Evolutionary conservation across 2,797 vertebrate species (phyloP), one percentile per base, ranked within the genome.

Genomic region (Onychomys leucogaster): DNA sequence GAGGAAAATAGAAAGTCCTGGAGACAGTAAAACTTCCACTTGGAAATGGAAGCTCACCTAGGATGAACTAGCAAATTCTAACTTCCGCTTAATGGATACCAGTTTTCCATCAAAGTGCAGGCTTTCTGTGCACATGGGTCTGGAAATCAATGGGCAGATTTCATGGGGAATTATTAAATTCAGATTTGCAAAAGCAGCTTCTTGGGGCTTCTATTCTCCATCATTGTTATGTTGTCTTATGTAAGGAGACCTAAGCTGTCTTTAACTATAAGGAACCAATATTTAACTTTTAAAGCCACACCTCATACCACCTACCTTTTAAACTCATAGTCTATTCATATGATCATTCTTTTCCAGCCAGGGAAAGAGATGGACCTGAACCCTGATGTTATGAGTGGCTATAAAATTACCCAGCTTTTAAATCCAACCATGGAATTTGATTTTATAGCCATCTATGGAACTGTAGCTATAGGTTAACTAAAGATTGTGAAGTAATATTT

Each of bases 331-430:
- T 78, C n/a, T 81, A 55, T 84, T 80, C 7, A 27, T 71, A 16
- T 7, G 13, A 85, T 34, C 93, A n/a, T 97, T 97, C 7, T 19
- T 25, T 96, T 91, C 92, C 89, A 94, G 96, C 86, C n/a, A 57
- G 89, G 67, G 90, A 92, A 97, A 85, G 89, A 90, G 95, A 6
- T 93, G 78, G 96, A 69, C 95, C 97, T 97, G 63, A 97, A 94
- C 87, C 52, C 78, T 94, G 84, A 37, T 97, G 83, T 88, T 86
- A 93, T 71, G 94, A 90, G 96, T 92, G 67, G 82, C 94, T 94
- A 85, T 97, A 97, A 98, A 98, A 97, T 97, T 96, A 98, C 77
- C 97, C 65, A 94, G 91, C 81, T 95, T 97, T 97, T 96, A 97
- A 98, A 97, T 97, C 43, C 63, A 95, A 71, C 83, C 80, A 94